Evolutionary conservation across 2,797 vertebrate genomes (phyloP).

Genomic region (Babyrousa celebensis): DNA sequence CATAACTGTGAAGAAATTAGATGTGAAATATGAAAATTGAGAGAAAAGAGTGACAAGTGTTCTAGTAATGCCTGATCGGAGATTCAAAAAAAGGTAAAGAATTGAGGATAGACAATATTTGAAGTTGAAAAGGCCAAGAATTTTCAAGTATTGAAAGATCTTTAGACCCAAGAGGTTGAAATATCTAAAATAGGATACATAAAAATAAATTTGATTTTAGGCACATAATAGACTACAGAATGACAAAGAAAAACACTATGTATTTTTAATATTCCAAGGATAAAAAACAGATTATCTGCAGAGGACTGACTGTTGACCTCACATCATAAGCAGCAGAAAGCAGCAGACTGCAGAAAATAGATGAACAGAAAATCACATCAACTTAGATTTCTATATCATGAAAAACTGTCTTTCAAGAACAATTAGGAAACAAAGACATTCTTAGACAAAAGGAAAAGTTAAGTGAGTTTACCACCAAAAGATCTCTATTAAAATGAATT

Average conservation of each 20-base stretch:
- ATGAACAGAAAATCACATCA: not conserved
- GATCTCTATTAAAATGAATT: not conserved
- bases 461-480: not conserved
- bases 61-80: not conserved
- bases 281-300: not conserved
- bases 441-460: slow-evolving; percentile 27
- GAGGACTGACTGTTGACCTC: not conserved
- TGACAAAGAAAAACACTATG: not conserved
- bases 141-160: not conserved
- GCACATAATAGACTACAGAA: not conserved
- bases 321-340: not conserved
- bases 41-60: not conserved
- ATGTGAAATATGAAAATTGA: slow-evolving; percentile 50
- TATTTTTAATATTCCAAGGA: not conserved
- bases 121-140: not conserved
- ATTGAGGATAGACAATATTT: not conserved
- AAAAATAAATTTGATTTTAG: slow-evolving; percentile 34
- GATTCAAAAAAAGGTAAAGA: not conserved
- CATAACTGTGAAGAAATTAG: not conserved
- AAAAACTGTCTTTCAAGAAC: not conserved
- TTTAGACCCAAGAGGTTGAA: not conserved
- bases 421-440: not conserved
- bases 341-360: not conserved
- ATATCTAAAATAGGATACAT: not conserved
- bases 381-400: not conserved